A percentile compares a stretch with the other conserved stretches of the same genome.
Evolutionary conservation across 2,113 vertebrate genomes (phyloP).

Genomic region (Talpa occidentalis): DNA sequence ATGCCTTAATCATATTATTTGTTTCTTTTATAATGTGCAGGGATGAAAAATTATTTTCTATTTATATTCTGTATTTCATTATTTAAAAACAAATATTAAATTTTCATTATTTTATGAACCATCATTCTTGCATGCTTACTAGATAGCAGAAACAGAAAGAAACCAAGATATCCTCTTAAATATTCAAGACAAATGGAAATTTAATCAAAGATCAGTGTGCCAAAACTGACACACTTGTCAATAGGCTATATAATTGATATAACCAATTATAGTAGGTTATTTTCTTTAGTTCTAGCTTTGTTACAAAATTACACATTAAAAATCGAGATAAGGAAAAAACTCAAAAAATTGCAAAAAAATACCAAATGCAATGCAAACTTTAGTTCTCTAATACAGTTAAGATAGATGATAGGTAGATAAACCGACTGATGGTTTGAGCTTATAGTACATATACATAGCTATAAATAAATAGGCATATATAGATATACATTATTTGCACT

Average conservation of each 20-base stretch:
- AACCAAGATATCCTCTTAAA: neutral
- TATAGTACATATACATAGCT: neutral
- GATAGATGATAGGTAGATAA: neutral
- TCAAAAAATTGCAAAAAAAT: neutral
- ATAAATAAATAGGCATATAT: neutral
- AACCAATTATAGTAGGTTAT: neutral
- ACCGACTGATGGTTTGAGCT: neutral
- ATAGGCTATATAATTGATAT: no score
- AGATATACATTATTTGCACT: neutral
- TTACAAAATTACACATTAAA: neutral
- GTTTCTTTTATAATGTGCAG: neutral
- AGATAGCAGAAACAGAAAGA: conserved; percentile 16
- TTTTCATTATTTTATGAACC: neutral
- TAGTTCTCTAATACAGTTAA: neutral
- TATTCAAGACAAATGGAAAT: conserved; percentile 9
- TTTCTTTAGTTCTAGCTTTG: conserved; percentile 3
- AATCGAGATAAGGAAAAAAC: neutral
- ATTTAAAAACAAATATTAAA: conserved; percentile 9
- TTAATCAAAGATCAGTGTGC: neutral
- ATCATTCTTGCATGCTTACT: neutral
- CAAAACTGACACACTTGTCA: no score
- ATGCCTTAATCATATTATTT: neutral
- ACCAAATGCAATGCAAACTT: neutral
- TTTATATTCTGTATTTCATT: conserved; percentile 26
- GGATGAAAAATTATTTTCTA: neutral